Evolutionary conservation across 2,113 vertebrate species (phyloP).

Genomic region (Syngnathus typhle): DNA sequence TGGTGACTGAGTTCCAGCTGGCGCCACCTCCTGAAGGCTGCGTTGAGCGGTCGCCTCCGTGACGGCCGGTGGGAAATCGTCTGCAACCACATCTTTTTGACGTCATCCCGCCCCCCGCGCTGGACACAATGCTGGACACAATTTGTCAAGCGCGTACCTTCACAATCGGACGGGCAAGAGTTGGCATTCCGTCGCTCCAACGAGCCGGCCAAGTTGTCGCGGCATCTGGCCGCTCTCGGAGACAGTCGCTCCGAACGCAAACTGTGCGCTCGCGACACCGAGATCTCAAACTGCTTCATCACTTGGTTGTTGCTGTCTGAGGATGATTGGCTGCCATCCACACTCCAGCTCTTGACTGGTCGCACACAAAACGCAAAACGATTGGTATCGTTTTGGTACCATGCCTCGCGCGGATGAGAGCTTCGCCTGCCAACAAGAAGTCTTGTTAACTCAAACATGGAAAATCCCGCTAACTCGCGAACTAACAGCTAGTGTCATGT

Average conservation of each 20-base stretch:
- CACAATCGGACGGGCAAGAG: conserved; percentile 65
- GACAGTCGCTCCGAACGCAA: conserved; percentile 40
- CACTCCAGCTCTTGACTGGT: conserved; percentile 68
- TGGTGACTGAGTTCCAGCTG: conserved; percentile 31
- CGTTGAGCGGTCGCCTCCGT: conserved; percentile 62
- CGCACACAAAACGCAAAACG: conserved; percentile 9
- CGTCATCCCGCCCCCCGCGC: background rate
- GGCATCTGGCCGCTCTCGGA: background rate
- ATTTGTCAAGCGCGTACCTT: conserved; percentile 59
- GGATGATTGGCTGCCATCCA: conserved; percentile 62
- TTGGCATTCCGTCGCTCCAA: too few species aligned
- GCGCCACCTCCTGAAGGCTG: conserved; percentile 58
- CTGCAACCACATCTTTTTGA: background rate
- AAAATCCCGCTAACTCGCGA: conserved; percentile 6
- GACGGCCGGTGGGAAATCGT: conserved; percentile 55
- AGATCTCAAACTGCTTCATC: conserved; percentile 80
- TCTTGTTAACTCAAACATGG: conserved; percentile 34
- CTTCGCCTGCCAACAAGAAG: conserved; percentile 21
- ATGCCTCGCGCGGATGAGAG: background rate
- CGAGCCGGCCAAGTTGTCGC: background rate
- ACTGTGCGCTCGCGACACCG: conserved; percentile 74
- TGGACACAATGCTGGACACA: too few species aligned
- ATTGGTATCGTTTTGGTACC: too few species aligned
- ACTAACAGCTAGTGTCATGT: background rate
- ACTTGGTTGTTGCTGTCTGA: conserved; percentile 77